Base-by-base conservation (phyloP, 1,140 invertebrate species). In the Trypoxylus dichotomus region DNA sequence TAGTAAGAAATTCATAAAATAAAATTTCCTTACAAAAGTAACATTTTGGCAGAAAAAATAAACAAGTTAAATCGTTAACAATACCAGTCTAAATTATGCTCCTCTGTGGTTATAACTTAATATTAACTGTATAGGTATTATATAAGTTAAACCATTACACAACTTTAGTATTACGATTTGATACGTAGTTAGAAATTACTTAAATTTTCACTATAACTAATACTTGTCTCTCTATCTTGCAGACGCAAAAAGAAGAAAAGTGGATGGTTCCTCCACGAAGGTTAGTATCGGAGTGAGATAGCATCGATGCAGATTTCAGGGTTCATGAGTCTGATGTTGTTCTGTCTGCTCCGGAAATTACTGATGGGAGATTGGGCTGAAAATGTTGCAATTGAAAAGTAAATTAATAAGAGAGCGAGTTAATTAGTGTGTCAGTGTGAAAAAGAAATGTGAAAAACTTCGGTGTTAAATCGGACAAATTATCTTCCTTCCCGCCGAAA, bases 211-310 rank as follows among this genome's bases (percentile, higher is more conserved):
- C n/a, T n/a, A n/a, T n/a, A n/a, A 41, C 19, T 15, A 1, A 27
- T 8, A 29, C 32, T 74, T 74, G n/a, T n/a, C n/a, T 19, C n/a
- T 75, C 13, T 75, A 24, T 54, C 21, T 82, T 80, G 32, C 86
- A 93, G 92, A 95, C 87, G 89, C 90, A 81, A 95, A 95, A 88
- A 89, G 94, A 87, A 90, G 93, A 88, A 95, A 94, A 91, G 83
- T 94, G 85, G 94, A 95, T 85, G 88, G 86, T 84, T 89, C 86
- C 85, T 87, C 89, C 84, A 91, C 91, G 86, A 95, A 95, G 92
- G 93, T 94, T 90, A 91, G 90, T 92, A 92, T 90, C 86, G 87
- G 89, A 86, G 87, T 89, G 86, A 87, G 87, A 86, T 88, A 88
- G 86, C 86, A 81, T 80, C 74, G 79, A 78, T 82, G 82, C 81